Base-by-base conservation (phyloP, 2,797 vertebrate species). In the Tolypeutes matacus region DNA sequence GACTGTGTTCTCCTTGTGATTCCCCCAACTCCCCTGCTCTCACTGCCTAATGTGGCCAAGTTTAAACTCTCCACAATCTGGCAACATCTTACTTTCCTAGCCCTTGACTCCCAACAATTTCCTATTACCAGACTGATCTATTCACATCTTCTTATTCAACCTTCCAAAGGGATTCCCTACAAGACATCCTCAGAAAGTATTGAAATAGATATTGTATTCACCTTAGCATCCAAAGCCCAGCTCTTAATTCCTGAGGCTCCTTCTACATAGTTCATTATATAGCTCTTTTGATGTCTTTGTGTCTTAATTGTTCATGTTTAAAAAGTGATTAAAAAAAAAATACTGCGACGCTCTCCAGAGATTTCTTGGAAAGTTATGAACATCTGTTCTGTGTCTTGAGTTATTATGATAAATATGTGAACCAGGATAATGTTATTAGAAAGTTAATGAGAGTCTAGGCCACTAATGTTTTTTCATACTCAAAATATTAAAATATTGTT, bases 401-500 rank as follows among this genome's bases (percentile, higher is more conserved):
- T 15, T 58, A 31, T 42, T 51, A 36, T 65, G 67, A 77, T 39
- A 67, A 73, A 46, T 60, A 73, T 60, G 60, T 27, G 67, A 60
- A n/a, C 21, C 23, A 58, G 27, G 27, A 23, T n/a, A 80, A 80
- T 73, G 73, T 89, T 78, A 84, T 42, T 89, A 81, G 34, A 95
- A 92, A 85, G 69, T 17, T 31, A 51, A 69, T 60, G 6, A 62
- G 53, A 94, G 23, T 34, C 9, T 53, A 72, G 31, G 6, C 25
- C 58, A 65, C 13, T 31, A 65, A 23, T 36, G 36, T 67, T 56
- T 75, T 80, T 56, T 34, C 25, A 13, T 29, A 70, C n/a, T 58
- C 27, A 72, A 72, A 89, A 84, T 34, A 89, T n/a, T 85, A 78
- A 77, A 80, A 86, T 75, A 34, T 34, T 42, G 23, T 39, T 49